A percentile compares a stretch with the other conserved stretches of the same genome.
phyloP scores from a whole-genome alignment of 2,888 invertebrate species.

The Prosopocoilus inquinatus region DNA sequence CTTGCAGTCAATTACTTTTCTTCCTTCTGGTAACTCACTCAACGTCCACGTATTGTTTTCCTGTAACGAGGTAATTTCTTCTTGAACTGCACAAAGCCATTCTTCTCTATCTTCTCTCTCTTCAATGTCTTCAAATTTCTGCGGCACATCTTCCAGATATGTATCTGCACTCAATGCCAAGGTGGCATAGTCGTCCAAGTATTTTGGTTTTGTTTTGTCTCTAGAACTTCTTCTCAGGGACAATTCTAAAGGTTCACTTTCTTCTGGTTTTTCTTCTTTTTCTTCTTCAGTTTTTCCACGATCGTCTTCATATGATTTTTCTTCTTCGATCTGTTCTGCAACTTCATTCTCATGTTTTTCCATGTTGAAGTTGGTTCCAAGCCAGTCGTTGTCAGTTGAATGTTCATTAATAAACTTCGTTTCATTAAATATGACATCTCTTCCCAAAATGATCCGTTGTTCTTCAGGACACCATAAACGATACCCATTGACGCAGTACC shows the following conservation, averaged over 20 bases:
- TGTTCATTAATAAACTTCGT: neutral
- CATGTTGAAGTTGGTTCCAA: neutral
- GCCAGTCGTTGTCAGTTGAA: too few species aligned
- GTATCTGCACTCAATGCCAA: neutral
- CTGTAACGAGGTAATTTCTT: neutral
- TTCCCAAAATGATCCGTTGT: neutral
- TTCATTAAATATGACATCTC: neutral
- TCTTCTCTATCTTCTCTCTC: neutral
- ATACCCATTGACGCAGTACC: neutral
- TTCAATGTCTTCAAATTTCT: conserved; percentile 2
- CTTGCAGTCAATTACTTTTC: neutral
- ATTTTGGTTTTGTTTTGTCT: neutral
- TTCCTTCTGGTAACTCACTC: neutral
- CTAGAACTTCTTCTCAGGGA: neutral
- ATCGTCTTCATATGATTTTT: neutral
- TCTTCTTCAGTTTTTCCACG: neutral
- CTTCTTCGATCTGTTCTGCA: neutral
- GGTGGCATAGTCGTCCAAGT: neutral
- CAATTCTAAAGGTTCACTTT: neutral
- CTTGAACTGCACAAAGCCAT: neutral
- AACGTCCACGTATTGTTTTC: conserved; percentile 1
- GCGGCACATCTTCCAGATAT: conserved; percentile 2
- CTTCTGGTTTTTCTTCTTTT: neutral
- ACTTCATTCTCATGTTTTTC: neutral
- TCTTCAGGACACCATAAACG: neutral